Conservation (phyloP, 2,888 invertebrate species). For the Megastigmus dorsalis region DNA sequence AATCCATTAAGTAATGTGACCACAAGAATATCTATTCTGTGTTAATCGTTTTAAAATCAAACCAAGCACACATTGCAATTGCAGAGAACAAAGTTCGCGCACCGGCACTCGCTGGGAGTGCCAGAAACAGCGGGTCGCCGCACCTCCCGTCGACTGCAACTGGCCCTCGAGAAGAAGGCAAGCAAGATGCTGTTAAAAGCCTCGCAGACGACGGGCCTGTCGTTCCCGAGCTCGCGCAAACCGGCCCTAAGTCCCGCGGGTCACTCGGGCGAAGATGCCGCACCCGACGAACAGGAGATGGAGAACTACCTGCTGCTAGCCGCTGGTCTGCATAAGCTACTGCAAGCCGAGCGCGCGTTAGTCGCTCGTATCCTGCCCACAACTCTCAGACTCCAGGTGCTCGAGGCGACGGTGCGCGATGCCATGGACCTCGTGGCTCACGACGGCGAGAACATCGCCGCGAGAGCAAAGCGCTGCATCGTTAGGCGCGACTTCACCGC, state of each 20-base stretch:
- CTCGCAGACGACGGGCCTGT: slow-evolving; percentile 87
- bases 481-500: slow-evolving; percentile 86
- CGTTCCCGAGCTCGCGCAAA: slow-evolving; percentile 80
- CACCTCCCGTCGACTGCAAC: slow-evolving; percentile 88
- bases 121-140: slow-evolving; percentile 84
- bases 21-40: too few relatives aligned
- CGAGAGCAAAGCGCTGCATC: slow-evolving; percentile 84
- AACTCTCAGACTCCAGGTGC: slow-evolving; percentile 87
- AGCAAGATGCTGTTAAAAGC: slow-evolving; percentile 89
- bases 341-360: slow-evolving; percentile 89
- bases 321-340: slow-evolving; percentile 87
- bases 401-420: slow-evolving; percentile 88
- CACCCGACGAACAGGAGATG: slow-evolving; percentile 85
- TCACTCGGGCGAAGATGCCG: slow-evolving; percentile 67
- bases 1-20: too few relatives aligned
- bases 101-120: slow-evolving; percentile 75
- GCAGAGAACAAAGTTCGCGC: slow-evolving; percentile 82
- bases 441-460: slow-evolving; percentile 90
- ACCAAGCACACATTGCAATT: too few relatives aligned
- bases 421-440: slow-evolving; percentile 89
- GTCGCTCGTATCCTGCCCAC: slow-evolving; percentile 90
- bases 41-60: too few relatives aligned
- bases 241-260: slow-evolving; percentile 71
- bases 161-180: slow-evolving; percentile 83
- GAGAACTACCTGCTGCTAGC: slow-evolving; percentile 89